Base-by-base conservation (phyloP, 2,797 vertebrate genomes). In the Rhabdophis nuchalis region DNA sequence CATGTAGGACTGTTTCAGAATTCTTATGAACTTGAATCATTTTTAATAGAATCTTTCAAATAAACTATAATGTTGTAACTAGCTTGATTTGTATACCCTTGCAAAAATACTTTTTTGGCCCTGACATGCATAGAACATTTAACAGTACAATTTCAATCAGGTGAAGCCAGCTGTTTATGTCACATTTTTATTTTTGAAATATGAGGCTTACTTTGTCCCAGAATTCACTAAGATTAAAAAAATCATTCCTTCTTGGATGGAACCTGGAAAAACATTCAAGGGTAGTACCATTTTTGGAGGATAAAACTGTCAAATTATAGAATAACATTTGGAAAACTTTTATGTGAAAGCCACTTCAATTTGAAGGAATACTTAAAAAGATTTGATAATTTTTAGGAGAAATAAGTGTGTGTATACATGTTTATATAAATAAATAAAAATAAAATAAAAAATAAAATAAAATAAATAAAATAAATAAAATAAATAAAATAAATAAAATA, bases 11-110 rank as follows among this genome's bases (percentile, higher is more conserved):
- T 94, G 93, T 96, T 96, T 96, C 95, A 96, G 97, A 94, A 94
- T 93, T 96, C 97, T 97, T 97, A 95, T 96, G 96, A 97, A 96
- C 96, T 96, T 97, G 95, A 97, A 96, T 97, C 96, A 96, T 95
- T 95, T 96, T 97, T 98, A 95, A 97, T 97, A 96, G 96, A 92
- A 91, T 97, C 97, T 97, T 95, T 96, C 94, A 97, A 97, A 97
- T 98, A 97, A 97, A 91, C 97, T 52, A 92, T 85, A 93, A 96
- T 86, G 36, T 95, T 54, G 50, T 89, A 86, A 95, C 54, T 93
- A 4, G 92, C 58, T 94, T 93, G 7, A 57, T 94, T 41, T 77
- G 90, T 88, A 64, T 29, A 0, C 46, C 9, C 2, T 0, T 10
- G 93, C 77, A 54, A 56, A 29, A 89, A 9, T 5, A 90, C 89